phyloP scores from a whole-genome alignment of 2,888 invertebrate species.

The Pelosia muscerda region DNA sequence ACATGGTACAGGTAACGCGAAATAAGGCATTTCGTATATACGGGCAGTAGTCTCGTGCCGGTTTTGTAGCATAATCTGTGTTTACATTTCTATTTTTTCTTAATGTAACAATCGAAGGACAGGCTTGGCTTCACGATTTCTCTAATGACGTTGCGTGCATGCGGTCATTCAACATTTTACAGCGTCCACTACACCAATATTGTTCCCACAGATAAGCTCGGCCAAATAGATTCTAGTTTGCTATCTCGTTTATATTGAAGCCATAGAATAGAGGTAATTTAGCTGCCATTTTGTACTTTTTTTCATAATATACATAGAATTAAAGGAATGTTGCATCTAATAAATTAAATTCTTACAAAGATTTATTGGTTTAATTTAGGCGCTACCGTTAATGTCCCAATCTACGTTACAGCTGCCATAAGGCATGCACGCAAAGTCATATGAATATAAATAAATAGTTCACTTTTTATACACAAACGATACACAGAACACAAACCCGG shows the following conservation, averaged over 20 bases:
- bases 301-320: slow-evolving; percentile 48
- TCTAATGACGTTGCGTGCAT: slow-evolving; percentile 66
- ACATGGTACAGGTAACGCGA: slow-evolving; percentile 83
- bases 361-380: slow-evolving; percentile 52
- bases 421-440: slow-evolving; percentile 70
- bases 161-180: slow-evolving; percentile 60
- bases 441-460: slow-evolving; percentile 36
- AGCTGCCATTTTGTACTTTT: slow-evolving; percentile 82
- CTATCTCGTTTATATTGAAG: slow-evolving; percentile 59
- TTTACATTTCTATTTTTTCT: slow-evolving; percentile 46
- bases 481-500: slow-evolving; percentile 37
- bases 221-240: slow-evolving; percentile 65
- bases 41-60: slow-evolving; percentile 60
- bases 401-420: slow-evolving; percentile 78
- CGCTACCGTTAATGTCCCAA: slow-evolving; percentile 66
- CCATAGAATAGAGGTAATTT: slow-evolving; percentile 61
- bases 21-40: slow-evolving; percentile 82
- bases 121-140: slow-evolving; percentile 53
- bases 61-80: slow-evolving; percentile 29
- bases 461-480: slow-evolving; percentile 37
- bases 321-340: slow-evolving; percentile 61
- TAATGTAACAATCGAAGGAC: slow-evolving; percentile 55
- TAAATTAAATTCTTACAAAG: slow-evolving; percentile 61
- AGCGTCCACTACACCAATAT: slow-evolving; percentile 74
- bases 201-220: slow-evolving; percentile 85